Conservation (phyloP, 2,113 vertebrate species). For the Anseranas semipalmata region DNA sequence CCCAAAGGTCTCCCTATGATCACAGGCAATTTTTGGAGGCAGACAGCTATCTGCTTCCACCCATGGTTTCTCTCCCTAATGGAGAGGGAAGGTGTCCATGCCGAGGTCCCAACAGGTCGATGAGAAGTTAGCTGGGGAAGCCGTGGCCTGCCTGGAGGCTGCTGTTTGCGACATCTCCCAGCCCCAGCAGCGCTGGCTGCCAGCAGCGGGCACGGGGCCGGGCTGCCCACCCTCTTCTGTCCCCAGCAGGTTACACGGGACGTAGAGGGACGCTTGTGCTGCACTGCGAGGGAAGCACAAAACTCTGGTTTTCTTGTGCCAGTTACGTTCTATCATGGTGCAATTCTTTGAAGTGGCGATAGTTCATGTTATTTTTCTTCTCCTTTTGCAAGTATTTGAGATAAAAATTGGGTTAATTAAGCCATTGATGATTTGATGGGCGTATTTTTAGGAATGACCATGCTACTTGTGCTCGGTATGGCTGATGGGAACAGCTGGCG, state of each 20-base stretch:
- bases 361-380: background rate
- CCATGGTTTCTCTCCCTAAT: background rate
- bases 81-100: background rate
- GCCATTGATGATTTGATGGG: background rate
- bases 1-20: background rate
- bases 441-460: background rate
- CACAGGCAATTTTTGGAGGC: background rate
- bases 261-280: background rate
- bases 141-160: background rate
- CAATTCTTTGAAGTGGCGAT: background rate
- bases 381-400: background rate
- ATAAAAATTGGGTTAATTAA: background rate
- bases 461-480: background rate
- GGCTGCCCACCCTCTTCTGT: background rate
- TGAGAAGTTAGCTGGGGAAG: background rate
- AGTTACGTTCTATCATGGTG: background rate
- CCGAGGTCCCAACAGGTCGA: background rate
- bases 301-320: background rate
- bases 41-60: background rate
- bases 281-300: accelerated
- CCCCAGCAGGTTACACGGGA: background rate
- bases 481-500: background rate
- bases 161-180: background rate
- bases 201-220: background rate
- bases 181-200: background rate